A percentile compares a stretch with the other conserved stretches of the same genome.
Evolutionary conservation across 2,797 vertebrate species (phyloP).

Genomic region (Macropodus opercularis): DNA sequence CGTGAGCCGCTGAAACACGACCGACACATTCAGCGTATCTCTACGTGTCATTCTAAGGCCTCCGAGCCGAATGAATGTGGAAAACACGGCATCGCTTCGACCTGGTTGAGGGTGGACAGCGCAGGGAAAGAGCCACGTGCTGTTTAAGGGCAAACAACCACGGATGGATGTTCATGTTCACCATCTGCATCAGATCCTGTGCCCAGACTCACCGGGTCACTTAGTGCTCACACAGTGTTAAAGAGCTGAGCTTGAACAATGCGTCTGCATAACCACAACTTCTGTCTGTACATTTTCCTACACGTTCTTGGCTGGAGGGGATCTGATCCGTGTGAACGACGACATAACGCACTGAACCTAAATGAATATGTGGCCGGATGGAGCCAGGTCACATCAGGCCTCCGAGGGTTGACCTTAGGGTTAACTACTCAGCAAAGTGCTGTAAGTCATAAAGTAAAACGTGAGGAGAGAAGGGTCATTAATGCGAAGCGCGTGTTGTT

Average conservation of each 20-base stretch:
- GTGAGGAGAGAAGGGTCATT: conserved; percentile 44
- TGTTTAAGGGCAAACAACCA: not conserved
- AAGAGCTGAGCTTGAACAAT: not conserved
- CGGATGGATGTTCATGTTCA: conserved; percentile 29
- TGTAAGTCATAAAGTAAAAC: conserved; percentile 58
- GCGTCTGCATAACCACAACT: no score
- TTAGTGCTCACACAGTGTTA: conserved; percentile 37
- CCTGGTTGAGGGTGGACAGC: not conserved
- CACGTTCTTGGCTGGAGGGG: not conserved
- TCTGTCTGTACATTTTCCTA: no score
- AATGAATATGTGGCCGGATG: conserved; percentile 20
- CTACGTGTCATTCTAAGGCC: not conserved
- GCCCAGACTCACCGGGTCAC: conserved; percentile 51
- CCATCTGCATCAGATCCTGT: conserved; percentile 43
- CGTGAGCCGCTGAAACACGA: conserved; percentile 49
- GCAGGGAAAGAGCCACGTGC: conserved; percentile 1
- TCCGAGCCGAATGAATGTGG: not conserved
- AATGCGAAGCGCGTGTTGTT: conserved; percentile 26
- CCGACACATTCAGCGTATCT: conserved; percentile 6
- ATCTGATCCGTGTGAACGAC: not conserved
- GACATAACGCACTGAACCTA: conserved; percentile 15
- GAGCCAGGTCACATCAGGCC: conserved; percentile 17
- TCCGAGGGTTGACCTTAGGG: conserved; percentile 42
- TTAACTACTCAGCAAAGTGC: conserved; percentile 64
- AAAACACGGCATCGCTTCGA: not conserved